phyloP scores from a whole-genome alignment of 2,113 vertebrate species.

The Carettochelys insculpta region DNA sequence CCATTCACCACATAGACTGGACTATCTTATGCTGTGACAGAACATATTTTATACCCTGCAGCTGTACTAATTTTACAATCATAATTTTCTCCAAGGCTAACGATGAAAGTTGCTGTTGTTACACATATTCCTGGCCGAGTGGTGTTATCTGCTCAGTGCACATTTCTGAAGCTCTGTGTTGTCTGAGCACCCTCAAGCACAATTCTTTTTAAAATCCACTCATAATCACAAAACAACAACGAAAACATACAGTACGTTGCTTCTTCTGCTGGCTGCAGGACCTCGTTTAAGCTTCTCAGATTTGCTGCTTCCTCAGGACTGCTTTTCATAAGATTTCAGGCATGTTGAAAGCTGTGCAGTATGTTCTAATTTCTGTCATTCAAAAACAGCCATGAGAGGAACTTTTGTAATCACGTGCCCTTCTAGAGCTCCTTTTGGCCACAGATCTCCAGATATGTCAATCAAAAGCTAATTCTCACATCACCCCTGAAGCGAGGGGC shows the following conservation, averaged over 20 bases:
- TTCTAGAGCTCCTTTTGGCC: conserved; percentile 12
- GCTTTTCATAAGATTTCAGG: conserved; percentile 26
- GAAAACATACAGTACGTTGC: background rate
- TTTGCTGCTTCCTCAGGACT: background rate
- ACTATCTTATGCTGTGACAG: rapidly evolving
- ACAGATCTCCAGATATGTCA: conserved; percentile 10
- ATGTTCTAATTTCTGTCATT: background rate
- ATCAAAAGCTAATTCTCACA: background rate
- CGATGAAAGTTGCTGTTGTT: conserved; percentile 29
- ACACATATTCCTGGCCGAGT: background rate
- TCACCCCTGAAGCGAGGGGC: background rate
- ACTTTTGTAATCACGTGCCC: background rate
- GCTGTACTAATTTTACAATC: background rate
- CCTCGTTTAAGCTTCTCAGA: background rate
- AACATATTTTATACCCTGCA: conserved; percentile 13
- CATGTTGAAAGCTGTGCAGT: background rate
- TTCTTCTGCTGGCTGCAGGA: conserved; percentile 1
- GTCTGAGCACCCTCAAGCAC: background rate
- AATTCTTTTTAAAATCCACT: conserved; percentile 39
- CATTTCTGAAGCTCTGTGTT: background rate
- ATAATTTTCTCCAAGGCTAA: conserved; percentile 46
- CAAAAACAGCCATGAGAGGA: background rate
- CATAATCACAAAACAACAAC: background rate
- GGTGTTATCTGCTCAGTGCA: conserved; percentile 41
- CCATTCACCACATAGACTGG: background rate